Base-by-base conservation (phyloP, 2,888 invertebrate species). In the Thumatha senex region DNA sequence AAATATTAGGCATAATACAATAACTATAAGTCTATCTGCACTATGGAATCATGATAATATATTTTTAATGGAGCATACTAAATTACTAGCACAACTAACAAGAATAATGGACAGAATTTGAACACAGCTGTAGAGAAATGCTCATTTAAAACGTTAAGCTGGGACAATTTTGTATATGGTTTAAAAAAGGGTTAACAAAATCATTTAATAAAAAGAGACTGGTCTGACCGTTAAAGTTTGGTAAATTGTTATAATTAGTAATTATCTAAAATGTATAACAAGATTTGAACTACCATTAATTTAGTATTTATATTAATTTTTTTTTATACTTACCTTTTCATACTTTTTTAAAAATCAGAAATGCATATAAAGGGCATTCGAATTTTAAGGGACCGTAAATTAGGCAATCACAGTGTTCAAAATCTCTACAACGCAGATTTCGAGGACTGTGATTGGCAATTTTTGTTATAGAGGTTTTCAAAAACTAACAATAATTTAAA, bases 121-220 rank as follows among this genome's bases (percentile, higher is more conserved):
- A 61, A 64, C 65, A 64, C 63, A 64, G 51, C 46, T 51, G 58
- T 58, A 49, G 56, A 54, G 48, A 63, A 56, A 51, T 48, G 24
- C 48, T 38, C 18, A 45, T 33, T 51, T 48, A 13, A 18, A 24
- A n/a, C n/a, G n/a, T n/a, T n/a, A n/a, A n/a, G n/a, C 4, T 1
- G 39, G n/a, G 12, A 15, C 29, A 53, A 41, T 40, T 51, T 44
- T 39, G 36, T 40, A 12, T n/a, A n/a, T n/a, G n/a, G n/a, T 35
- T 8, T 15, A 10, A 10, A 15, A 9, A 38, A 1, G n/a, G 13
- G 39, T 38, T 14, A 40, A 13, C 38, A 40, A 48, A 50, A 50
- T 36, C 30, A 31, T 7, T 14, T 47, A n/a, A 48, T 34, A 13
- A 14, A n/a, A n/a, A n/a, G n/a, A 40, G 40, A 30, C 18, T 24